These are phyloP conservation scores for Xenentodon cancila DNA, from an alignment of 2,797 vertebrate species.

Conservation along the genomic window DNA sequence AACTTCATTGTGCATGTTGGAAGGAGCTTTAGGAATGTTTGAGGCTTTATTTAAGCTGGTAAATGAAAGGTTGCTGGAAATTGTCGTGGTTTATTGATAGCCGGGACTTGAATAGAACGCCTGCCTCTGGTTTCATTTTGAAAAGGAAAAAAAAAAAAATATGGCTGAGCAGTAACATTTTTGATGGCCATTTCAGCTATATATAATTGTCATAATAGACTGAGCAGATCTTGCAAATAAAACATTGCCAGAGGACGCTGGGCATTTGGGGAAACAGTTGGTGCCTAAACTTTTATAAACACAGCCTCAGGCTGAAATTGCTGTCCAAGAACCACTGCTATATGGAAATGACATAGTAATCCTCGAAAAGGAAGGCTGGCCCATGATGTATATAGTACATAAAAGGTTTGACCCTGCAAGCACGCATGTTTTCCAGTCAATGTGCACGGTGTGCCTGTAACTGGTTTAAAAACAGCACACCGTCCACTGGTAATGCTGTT, in stretches of 20 bases:
- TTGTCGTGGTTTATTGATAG: background rate
- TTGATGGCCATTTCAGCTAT: conserved; percentile 24
- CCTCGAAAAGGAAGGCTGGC: too few species aligned
- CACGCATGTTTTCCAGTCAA: conserved; percentile 27
- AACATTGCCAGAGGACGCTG: background rate
- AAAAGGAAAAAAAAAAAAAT: too few species aligned
- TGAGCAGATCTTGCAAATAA: conserved; percentile 30
- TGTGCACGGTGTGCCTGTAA: conserved; percentile 29
- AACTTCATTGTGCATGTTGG: background rate
- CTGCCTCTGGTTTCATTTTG: background rate
- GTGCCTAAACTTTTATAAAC: conserved; percentile 15
- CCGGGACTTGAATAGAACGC: background rate
- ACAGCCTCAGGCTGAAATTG: conserved; percentile 3
- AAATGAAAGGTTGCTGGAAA: background rate
- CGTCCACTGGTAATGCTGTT: conserved; percentile 47
- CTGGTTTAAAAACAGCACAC: conserved; percentile 48
- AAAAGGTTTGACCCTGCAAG: conserved; percentile 23
- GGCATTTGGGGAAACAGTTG: background rate
- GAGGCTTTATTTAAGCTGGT: background rate
- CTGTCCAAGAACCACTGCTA: background rate
- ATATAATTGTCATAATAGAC: conserved; percentile 24
- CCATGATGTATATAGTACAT: background rate
- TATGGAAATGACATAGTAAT: conserved; percentile 10
- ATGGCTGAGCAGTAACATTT: background rate
- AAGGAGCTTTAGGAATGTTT: background rate